Percentiles rank a stretch among this genome's conserved stretches.
These are phyloP conservation scores for Hemaris fuciformis DNA, from an alignment of 2,888 invertebrate species.

Conservation along the genomic window DNA sequence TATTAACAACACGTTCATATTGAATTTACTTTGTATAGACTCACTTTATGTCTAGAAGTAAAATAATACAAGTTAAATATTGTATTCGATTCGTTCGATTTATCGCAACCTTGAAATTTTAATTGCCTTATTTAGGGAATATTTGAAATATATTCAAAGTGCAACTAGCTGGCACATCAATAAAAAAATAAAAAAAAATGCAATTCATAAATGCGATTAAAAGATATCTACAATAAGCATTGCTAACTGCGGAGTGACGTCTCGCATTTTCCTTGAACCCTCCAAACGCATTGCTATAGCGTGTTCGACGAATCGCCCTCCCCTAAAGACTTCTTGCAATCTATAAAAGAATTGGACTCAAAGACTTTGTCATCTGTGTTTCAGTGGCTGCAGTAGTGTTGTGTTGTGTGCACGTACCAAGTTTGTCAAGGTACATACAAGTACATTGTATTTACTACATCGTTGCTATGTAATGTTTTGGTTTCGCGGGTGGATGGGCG, in stretches of 20 bases:
- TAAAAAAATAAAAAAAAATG: too few relatives aligned
- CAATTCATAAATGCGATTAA: neutral
- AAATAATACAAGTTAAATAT: too few relatives aligned
- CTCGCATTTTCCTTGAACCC: conserved; percentile 48
- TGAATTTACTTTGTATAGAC: too few relatives aligned
- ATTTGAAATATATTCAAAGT: too few relatives aligned
- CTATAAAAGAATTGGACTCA: conserved; percentile 73
- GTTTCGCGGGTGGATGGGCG: conserved; percentile 14
- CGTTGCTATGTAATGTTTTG: neutral
- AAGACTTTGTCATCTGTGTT: conserved; percentile 66
- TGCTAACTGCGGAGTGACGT: neutral
- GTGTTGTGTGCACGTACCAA: conserved; percentile 69
- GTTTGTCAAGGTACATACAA: conserved; percentile 14
- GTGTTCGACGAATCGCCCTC: conserved; percentile 51
- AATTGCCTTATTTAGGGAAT: too few relatives aligned
- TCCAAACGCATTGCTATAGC: conserved; percentile 37
- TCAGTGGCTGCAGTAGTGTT: conserved; percentile 71
- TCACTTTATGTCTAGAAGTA: too few relatives aligned
- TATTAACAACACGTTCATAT: too few relatives aligned
- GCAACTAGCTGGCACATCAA: too few relatives aligned
- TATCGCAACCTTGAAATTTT: too few relatives aligned
- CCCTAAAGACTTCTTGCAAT: conserved; percentile 58
- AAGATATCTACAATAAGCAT: neutral
- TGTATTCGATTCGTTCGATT: too few relatives aligned
- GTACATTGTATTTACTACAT: conserved; percentile 2